Evolutionary conservation across 2,888 invertebrate species (phyloP), one percentile per base, ranked within the genome.

Genomic region (Cheilosia vernalis): DNA sequence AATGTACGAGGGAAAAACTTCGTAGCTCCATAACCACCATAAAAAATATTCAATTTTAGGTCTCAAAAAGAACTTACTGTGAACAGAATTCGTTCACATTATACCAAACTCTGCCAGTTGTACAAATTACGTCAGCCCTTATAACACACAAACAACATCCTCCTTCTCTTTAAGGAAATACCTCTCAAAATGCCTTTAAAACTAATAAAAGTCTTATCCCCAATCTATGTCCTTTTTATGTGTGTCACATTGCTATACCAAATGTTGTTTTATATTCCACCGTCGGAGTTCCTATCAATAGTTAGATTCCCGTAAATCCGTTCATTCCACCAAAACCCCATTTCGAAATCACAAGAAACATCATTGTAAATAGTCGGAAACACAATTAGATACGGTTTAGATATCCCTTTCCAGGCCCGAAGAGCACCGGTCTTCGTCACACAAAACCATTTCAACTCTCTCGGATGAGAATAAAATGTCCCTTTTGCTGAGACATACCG

Each of bases 301-400:
- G 42, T 19, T 10, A 19, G 55, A 42, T 67, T 19, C 55, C 30
- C 44, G 44, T 67, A 40, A 55, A 44, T 42, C 40, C 53, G 27
- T 10, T 37, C 9, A 27, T 30, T 33, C 17, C 30, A 17, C 19
- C n/a, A 1, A 55, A 24, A 53, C 15, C 30, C 9, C 10, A 30
- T 7, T 4, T 21, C 40, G 37, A 72, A 70, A 40, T 42, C 42
- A 42, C 40, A 72, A 61, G 42, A 51, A 61, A 72, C 60, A 53
- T 40, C 72, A 61, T 60, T 53, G 51, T 72, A 55, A 55, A 69
- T 19, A 69, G 33, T 27, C 47, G 19, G 69, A 63, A 76, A 37
- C 58, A 81, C 74, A 81, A 69, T 74, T 74, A 69, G 74, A 74
- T 81, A 61, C 67, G 80, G 61, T 56, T 69, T 61, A 67, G 67